Base-by-base conservation (phyloP, 2,797 vertebrate genomes). In the Phrynocephalus guinanensis region DNA sequence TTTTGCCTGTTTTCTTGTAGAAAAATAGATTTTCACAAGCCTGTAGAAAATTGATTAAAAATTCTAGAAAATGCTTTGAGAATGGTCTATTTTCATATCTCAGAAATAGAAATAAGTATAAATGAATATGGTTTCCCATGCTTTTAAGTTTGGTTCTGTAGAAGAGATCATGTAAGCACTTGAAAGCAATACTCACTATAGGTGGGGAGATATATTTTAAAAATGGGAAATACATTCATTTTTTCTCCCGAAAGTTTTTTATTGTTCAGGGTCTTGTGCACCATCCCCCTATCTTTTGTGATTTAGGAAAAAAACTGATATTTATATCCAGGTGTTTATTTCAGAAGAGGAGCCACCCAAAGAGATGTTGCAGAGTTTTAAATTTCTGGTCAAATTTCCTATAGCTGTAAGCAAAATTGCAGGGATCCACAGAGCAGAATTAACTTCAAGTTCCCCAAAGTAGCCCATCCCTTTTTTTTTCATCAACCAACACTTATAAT, bases 141-240 rank as follows among this genome's bases (percentile, higher is more conserved):
- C 83, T 76, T 84, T 63, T 33, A 84, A 84, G 30, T n/a, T n/a
- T 63, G n/a, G 71, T 30, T 26, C 30, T 84, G 60, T 63, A 66
- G 83, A 28, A 26, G 52, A 75, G 30, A 84, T 75, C 60, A 75
- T 75, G 52, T 6, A 75, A 75, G 18, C 30, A 84, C n/a, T 60
- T 75, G 48, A 63, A 84, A 75, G 70, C 26, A 75, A 84, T n/a
- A 50, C 13, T 83, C 71, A 50, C 28, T 5, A 83, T 24, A 84
- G 22, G 33, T 26, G 33, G 52, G 24, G 44, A 84, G 75, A 44
- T 3, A 26, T 18, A 60, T 26, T 75, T 84, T 13, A 22, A 16
- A 44, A 75, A 30, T 71, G n/a, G n/a, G 38, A 82, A 68, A 24
- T 24, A 82, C 50, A 71, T 71, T 9, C 71, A 60, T 52, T 71